Evolutionary conservation across 2,113 vertebrate species (phyloP), one percentile per base, ranked within the genome.

Genomic region (Zosterops hypoxanthus): DNA sequence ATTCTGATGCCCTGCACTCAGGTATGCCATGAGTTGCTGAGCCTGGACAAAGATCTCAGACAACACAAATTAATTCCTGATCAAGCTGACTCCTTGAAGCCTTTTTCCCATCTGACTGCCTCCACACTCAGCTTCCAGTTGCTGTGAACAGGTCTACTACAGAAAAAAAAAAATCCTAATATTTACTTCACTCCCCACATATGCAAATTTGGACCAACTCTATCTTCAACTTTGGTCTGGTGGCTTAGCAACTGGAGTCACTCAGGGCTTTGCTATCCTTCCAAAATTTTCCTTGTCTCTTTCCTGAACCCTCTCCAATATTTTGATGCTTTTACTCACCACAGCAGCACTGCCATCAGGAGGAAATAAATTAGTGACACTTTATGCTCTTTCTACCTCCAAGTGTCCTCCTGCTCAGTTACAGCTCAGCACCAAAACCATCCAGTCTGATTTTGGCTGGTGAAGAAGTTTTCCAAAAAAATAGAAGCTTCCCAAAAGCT

Each of bases 201-300:
- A 26, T 85, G 36, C 57, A 82, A 80, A 76, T 33, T 26, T 11
- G 8, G 14, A 88, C 14, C 53, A 90, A 8, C 41, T 90, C 61
- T 39, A 10, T n/a, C 44, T 46, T 82, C 61, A 85, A 3, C 28
- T 76, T 90, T 42, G 24, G 10, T 56, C 34, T 78, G 17, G 26
- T 59, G 29, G 49, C 41, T 75, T 26, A 79, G 56, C 4, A n/a
- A 36, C 56, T 0, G 0, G 23, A 8, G 41, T 41, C 53, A 68
- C 31, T 65, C 17, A 31, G n/a, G 25, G n/a, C n/a, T 91, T 86
- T 88, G 50, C 14, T 52, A 72, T 13, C 4, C 46, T 71, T 73
- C 13, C 36, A 60, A 65, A 72, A 56, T 21, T 52, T 64, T 42
- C 9, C 23, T 39, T 34, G 12, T 33, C 39, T 86, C 53, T 80